Base-by-base conservation (phyloP, 2,113 vertebrate genomes). In the Uria aalge region DNA sequence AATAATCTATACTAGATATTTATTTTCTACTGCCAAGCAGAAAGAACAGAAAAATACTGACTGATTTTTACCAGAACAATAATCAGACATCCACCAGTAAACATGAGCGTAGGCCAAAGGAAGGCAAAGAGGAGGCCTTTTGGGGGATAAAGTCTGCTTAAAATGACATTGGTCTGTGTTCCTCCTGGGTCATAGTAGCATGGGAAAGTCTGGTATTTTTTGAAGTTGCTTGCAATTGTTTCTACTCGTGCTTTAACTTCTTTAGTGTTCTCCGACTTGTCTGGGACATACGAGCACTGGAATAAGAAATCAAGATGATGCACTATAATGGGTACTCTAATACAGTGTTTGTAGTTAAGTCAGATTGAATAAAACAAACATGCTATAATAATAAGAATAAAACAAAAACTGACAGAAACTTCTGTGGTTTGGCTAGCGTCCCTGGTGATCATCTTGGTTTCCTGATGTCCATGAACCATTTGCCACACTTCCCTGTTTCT, bases 61-160 rank as follows among this genome's bases (percentile, higher is more conserved):
- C 97, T 98, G 48, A 98, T 93, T 96, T 98, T 98, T 55, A 98
- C 98, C 95, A 98, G 97, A 88, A 96, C 90, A 3, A 98, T 97
- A 41, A 98, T 92, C 41, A 98, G 95, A 88, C 98, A 96, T 74
- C 98, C 98, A 2, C 98, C 97, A 2, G 92, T 97, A 72, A 98
- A 96, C 97, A 98, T 94, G 43, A 98, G 98, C 5, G 97, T 97
- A 62, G 98, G 98, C 98, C 98, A 98, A 77, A 98, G 96, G 75
- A 98, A 98, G 62, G 95, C 93, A 32, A 97, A 96, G 45, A 98
- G 73, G 11, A 98, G 97, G 15, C 75, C 69, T 72, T 94, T 96
- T 0, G 87, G 96, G 9, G 97, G 95, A 3, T 98, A 98, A 84
- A 98, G 96, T 59, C 98, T 98, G 80, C 23, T 91, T 75, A 97